phyloP scores from a whole-genome alignment of 2,888 invertebrate species.

The Rhamphomyia laevipes region DNA sequence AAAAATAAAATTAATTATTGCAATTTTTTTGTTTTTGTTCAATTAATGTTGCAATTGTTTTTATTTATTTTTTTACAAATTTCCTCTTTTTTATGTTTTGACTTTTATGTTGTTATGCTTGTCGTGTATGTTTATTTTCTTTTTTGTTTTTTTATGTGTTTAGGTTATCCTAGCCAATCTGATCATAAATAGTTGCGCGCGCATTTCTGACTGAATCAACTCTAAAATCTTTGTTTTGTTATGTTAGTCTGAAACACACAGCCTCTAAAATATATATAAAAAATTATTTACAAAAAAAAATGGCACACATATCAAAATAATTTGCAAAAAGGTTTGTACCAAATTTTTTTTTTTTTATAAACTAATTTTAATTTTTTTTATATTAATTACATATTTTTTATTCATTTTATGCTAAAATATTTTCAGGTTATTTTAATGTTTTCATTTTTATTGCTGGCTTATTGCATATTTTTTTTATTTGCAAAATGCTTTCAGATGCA shows the following conservation, averaged over 20 bases:
- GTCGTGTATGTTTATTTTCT: slow-evolving; percentile 17
- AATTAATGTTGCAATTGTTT: neutral
- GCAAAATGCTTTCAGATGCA: no score
- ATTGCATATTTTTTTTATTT: no score
- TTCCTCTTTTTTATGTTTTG: neutral
- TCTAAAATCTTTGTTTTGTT: slow-evolving; percentile 17
- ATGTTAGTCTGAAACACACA: slow-evolving; percentile 12
- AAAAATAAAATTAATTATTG: slow-evolving; percentile 4
- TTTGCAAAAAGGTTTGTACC: neutral
- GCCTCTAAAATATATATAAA: no score
- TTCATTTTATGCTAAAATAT: no score
- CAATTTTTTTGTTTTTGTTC: neutral
- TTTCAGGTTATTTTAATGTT: no score
- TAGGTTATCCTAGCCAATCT: slow-evolving; percentile 38
- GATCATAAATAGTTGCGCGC: slow-evolving; percentile 31
- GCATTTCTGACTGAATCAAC: no score
- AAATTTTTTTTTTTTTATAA: neutral
- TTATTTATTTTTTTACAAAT: neutral
- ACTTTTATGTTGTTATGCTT: slow-evolving; percentile 22
- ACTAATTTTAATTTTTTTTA: no score
- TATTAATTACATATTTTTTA: no score
- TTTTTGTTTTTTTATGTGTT: slow-evolving; percentile 7
- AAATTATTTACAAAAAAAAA: no score
- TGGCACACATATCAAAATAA: no score
- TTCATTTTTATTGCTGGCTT: no score